Conservation (phyloP, 2,797 vertebrate genomes). For the Enteromius thamalakanensis region DNA sequence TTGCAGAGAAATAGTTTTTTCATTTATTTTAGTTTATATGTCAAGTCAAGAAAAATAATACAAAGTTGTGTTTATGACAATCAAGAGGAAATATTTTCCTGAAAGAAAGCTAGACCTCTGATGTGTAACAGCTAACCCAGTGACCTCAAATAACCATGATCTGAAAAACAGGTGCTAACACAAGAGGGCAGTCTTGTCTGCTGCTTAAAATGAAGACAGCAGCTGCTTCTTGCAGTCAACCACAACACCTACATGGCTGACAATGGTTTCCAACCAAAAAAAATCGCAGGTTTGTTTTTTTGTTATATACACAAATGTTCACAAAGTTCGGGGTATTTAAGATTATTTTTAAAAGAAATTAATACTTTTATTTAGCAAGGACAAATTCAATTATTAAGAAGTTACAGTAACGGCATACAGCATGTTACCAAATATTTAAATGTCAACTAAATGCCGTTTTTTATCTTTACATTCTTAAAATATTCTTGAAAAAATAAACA, state of each 20-base stretch:
- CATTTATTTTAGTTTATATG: not conserved
- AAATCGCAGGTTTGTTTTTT: not conserved
- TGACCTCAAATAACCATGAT: conserved; percentile 44
- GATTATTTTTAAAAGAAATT: not conserved
- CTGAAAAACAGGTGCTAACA: conserved; percentile 58
- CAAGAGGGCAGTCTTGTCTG: conserved; percentile 79
- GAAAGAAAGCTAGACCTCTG: not conserved
- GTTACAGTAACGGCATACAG: not conserved
- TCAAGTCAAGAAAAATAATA: not conserved
- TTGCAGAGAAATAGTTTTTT: not conserved
- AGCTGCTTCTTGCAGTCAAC: not conserved
- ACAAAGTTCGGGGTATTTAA: not conserved
- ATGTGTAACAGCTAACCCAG: conserved; percentile 23
- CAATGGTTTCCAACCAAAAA: not conserved
- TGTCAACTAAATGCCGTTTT: not conserved
- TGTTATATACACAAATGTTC: not conserved
- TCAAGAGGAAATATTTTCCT: not conserved
- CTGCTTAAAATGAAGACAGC: conserved; percentile 26
- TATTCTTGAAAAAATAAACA: not conserved
- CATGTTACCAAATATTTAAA: not conserved
- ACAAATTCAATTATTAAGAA: not conserved
- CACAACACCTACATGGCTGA: not conserved
- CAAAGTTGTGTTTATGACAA: not conserved
- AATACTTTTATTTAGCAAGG: not conserved
- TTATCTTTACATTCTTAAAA: not conserved